Evolutionary conservation across 1,140 invertebrate species (phyloP), one percentile per base, ranked within the genome.

Genomic region (Atopsyche davidsoni): DNA sequence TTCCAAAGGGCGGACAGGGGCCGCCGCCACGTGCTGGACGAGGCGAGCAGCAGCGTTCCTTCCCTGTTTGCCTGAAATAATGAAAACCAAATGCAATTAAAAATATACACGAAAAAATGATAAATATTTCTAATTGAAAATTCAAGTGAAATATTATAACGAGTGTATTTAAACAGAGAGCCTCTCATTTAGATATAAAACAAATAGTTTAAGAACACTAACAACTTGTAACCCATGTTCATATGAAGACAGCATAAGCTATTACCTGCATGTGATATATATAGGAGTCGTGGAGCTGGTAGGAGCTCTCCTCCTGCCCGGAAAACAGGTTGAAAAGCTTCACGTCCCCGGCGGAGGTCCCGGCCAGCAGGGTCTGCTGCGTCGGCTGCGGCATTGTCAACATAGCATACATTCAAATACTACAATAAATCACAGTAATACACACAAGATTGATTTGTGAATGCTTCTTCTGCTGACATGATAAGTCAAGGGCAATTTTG

Each of bases 1-100:
- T 78, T 82, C 93, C 93, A 98, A 0, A 98, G 68, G 11, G 85
- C 82, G 2, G 90, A 94, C 28, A 89, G 75, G 2, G 90, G 89
- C 17, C 77, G 68, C 57, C 90, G 81, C 79, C 89, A 94, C 0
- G 83, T 79, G 2, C 66, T 70, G 1, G 86, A 86, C 0, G 92
- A 92, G 0, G 92, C 95, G 6, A 98, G 65, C 0, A 98, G 62
- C 1, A 96, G 66, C 31, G 82, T 77, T 0, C 89, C 89, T 55
- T 84, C 82, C 63, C 83, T 64, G 44, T 68, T 72, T 9, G 57
- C 57, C 57, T 58, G 36, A 11, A 49, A 24, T 18, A 38, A 14
- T 22, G 23, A 18, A 47, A 18, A 14, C 4, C 11, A 42, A 4
- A 21, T 7, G 11, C 14, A 4, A 42, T 42, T 42, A 9, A 6